Evolutionary conservation across 2,888 invertebrate genomes (phyloP).

Genomic region (Eupithecia vulgata): DNA sequence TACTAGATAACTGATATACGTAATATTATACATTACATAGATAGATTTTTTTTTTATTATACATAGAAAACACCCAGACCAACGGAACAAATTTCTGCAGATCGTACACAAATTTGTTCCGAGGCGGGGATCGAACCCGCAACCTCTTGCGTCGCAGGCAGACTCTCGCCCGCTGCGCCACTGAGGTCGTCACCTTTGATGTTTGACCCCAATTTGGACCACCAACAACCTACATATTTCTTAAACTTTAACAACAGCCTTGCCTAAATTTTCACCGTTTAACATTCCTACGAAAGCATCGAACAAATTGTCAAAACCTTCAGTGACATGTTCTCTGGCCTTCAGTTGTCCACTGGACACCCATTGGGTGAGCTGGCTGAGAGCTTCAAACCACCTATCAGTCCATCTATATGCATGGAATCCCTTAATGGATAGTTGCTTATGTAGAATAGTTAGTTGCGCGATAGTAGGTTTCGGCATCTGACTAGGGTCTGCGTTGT

Average conservation of each 20-base stretch:
- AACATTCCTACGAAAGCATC: conserved; percentile 87
- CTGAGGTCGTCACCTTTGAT: too few relatives aligned
- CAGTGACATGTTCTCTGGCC: conserved; percentile 86
- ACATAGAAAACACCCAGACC: too few relatives aligned
- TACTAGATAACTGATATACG: too few relatives aligned
- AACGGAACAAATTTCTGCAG: too few relatives aligned
- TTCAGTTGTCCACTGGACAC: conserved; percentile 87
- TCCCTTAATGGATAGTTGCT: conserved; percentile 83
- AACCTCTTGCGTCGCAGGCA: too few relatives aligned
- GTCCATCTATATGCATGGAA: conserved; percentile 81
- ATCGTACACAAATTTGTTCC: too few relatives aligned
- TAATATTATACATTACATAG: too few relatives aligned
- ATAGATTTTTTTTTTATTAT: too few relatives aligned
- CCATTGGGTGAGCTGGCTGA: conserved; percentile 84
- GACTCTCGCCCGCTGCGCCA: too few relatives aligned
- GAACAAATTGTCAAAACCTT: conserved; percentile 88
- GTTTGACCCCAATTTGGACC: too few relatives aligned
- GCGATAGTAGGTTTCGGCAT: conserved; percentile 63
- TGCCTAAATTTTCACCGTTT: conserved; percentile 86
- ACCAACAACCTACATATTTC: too few relatives aligned
- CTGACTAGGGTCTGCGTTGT: conserved; percentile 54
- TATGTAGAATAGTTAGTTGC: conserved; percentile 79
- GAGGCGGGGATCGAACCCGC: too few relatives aligned
- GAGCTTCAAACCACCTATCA: conserved; percentile 83
- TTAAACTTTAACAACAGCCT: conserved; percentile 85